Percentiles rank a stretch among this genome's conserved stretches.
Conservation (phyloP, 2,888 invertebrate genomes). For the Xestobium rufovillosum region DNA sequence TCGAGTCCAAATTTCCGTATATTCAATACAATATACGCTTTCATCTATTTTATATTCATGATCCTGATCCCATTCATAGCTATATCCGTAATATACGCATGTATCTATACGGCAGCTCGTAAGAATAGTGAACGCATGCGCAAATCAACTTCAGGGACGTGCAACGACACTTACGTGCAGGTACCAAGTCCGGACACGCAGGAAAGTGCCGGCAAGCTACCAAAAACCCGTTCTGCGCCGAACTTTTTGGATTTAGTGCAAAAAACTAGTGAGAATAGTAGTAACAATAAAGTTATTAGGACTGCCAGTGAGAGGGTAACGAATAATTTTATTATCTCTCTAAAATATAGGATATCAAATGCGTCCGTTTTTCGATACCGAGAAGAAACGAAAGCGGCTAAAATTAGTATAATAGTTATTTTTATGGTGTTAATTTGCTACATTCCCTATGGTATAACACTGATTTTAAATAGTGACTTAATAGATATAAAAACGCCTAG, state of each 20-base stretch:
- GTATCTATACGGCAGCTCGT: constrained; percentile 69
- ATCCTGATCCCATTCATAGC: constrained; percentile 51
- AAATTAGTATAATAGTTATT: constrained; percentile 73
- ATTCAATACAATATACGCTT: constrained; percentile 44
- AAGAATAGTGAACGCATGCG: constrained; percentile 59
- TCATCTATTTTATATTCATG: constrained; percentile 43
- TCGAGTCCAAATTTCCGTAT: constrained; percentile 25
- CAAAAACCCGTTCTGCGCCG: constrained; percentile 38
- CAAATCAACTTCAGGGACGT: constrained; percentile 43
- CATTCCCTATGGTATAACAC: constrained; percentile 41
- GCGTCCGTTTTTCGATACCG: constrained; percentile 77
- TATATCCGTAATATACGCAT: constrained; percentile 66
- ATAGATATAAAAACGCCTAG: constrained; percentile 37
- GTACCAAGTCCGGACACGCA: constrained; percentile 38
- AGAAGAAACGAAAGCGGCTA: constrained; percentile 83
- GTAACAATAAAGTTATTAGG: constrained; percentile 42
- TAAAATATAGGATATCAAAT: constrained; percentile 75
- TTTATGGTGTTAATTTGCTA: constrained; percentile 55
- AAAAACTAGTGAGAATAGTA: constrained; percentile 15
- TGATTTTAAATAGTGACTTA: constrained; percentile 34
- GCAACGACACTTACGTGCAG: constrained; percentile 44
- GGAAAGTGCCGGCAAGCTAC: constrained; percentile 30
- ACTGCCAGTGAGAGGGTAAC: constrained; percentile 50
- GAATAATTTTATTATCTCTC: constrained; percentile 59
- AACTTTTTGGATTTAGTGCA: constrained; percentile 31